These are phyloP conservation scores for Pseudopipra pipra DNA, from an alignment of 2,113 vertebrate species.

Conservation along the genomic window DNA sequence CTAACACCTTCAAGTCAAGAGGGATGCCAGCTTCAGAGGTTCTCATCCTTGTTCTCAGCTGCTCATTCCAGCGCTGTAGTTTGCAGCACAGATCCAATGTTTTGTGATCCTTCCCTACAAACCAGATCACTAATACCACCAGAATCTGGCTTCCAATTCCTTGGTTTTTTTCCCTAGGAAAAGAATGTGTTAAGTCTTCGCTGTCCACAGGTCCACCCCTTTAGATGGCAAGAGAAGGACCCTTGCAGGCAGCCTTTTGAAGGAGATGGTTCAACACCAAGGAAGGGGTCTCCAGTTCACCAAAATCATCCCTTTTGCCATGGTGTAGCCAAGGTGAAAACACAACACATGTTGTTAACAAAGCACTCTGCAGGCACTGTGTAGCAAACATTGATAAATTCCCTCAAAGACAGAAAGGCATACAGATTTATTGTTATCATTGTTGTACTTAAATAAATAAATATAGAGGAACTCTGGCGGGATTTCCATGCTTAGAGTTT, in stretches of 20 bases:
- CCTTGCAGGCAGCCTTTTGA: neutral
- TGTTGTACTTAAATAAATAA: neutral
- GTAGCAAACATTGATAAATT: neutral
- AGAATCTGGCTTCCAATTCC: neutral
- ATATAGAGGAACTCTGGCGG: neutral
- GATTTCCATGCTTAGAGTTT: neutral
- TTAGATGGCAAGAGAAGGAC: neutral
- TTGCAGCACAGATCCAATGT: neutral
- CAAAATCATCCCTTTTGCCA: neutral
- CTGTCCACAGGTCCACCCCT: neutral
- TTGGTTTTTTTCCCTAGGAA: neutral
- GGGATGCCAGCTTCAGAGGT: neutral
- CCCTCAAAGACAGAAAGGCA: neutral
- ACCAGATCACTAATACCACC: fast-evolving
- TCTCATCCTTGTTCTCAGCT: neutral
- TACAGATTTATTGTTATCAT: neutral
- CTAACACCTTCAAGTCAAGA: neutral
- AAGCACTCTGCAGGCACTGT: neutral
- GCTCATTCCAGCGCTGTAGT: neutral
- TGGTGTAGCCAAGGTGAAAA: neutral
- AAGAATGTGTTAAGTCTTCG: neutral
- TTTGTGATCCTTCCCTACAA: neutral
- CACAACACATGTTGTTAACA: neutral
- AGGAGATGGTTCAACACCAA: fast-evolving
- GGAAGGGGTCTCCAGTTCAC: neutral